phyloP scores from a whole-genome alignment of 1,140 invertebrate genomes.

The Ganaspis sp. region DNA sequence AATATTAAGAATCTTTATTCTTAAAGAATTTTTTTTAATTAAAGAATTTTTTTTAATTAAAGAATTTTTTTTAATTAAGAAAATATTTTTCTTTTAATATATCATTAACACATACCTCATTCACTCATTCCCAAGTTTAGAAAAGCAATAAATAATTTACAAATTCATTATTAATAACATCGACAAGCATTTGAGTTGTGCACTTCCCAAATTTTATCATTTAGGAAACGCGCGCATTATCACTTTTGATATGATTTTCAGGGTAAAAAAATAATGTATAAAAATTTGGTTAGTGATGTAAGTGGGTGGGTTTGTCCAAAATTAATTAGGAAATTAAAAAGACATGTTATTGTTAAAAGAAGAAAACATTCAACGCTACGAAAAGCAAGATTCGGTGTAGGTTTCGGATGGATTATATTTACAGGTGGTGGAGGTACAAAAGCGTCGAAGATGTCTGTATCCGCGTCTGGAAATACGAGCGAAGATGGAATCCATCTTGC shows the following conservation, averaged over 20 bases:
- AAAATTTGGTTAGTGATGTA: neutral
- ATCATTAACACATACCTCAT: constrained; percentile 56
- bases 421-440: constrained; percentile 81
- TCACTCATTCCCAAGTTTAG: constrained; percentile 56
- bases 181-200: constrained; percentile 39
- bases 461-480: constrained; percentile 75
- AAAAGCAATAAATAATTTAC: constrained; percentile 69
- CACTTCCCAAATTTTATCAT: constrained; percentile 36
- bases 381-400: constrained; percentile 69
- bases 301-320: neutral
- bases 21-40: too few relatives aligned
- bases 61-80: too few relatives aligned
- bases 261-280: neutral
- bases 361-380: constrained; percentile 56
- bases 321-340: neutral
- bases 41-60: too few relatives aligned
- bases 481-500: constrained; percentile 79
- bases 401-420: constrained; percentile 82
- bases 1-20: too few relatives aligned
- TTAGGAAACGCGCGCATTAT: neutral
- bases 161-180: constrained; percentile 62
- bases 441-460: constrained; percentile 79
- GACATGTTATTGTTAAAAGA: constrained; percentile 43
- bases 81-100: too few relatives aligned
- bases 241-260: neutral